Conservation (phyloP, 2,888 invertebrate genomes). For the Oscheius sp. region DNA sequence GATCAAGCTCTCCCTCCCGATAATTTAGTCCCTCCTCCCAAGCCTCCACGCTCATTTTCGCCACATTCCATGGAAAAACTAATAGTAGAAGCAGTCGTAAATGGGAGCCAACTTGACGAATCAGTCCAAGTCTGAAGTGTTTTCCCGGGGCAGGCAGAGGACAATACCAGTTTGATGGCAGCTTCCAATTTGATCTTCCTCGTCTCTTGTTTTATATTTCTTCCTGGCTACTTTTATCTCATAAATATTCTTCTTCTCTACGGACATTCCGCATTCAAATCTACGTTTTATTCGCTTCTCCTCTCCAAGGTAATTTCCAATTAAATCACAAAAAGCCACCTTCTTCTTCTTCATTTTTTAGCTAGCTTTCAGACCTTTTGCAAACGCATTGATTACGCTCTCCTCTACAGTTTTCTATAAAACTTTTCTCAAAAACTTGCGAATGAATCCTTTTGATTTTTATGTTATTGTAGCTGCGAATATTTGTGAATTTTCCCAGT, state of each 20-base stretch:
- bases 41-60: conserved; percentile 13
- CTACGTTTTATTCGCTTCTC: conserved; percentile 10
- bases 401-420: too few species aligned
- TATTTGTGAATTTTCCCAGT: too few species aligned
- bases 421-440: too few species aligned
- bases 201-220: background rate
- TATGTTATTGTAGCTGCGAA: too few species aligned
- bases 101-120: background rate
- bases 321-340: too few species aligned
- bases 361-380: too few species aligned
- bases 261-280: background rate
- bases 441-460: too few species aligned
- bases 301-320: conserved; percentile 1
- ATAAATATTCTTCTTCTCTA: conserved; percentile 8
- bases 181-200: conserved; percentile 11
- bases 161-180: conserved; percentile 5
- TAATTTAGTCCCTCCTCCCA: conserved; percentile 6
- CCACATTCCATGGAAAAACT: conserved; percentile 15
- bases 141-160: too few species aligned
- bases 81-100: conserved; percentile 12
- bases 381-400: too few species aligned
- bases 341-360: too few species aligned
- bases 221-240: conserved; percentile 4
- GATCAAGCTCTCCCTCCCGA: background rate
- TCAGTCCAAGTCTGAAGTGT: background rate